Evolutionary conservation across 1,140 invertebrate genomes (phyloP).

Genomic region (Musca vetustissima): DNA sequence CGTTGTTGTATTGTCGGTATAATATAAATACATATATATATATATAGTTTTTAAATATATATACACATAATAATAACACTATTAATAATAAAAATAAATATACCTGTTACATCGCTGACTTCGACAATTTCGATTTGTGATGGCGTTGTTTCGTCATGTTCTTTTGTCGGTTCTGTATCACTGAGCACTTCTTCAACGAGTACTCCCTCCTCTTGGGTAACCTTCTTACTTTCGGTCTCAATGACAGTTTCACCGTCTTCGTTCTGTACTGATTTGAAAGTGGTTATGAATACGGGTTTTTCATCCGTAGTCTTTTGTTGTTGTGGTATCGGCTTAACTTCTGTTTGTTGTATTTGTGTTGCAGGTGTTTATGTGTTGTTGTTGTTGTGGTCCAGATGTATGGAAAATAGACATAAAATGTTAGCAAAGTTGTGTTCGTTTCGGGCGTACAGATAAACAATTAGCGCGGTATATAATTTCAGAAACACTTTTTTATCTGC

Average conservation of each 20-base stretch:
- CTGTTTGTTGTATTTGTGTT: conserved; percentile 18
- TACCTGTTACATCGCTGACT: conserved; percentile 52
- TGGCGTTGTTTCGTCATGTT: conserved; percentile 38
- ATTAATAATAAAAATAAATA: no score
- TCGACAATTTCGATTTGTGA: conserved; percentile 50
- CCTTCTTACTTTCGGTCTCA: conserved; percentile 49
- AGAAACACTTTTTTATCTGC: no score
- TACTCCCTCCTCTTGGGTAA: conserved; percentile 50
- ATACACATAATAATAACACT: no score
- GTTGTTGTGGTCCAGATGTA: not conserved
- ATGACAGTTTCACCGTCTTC: conserved; percentile 49
- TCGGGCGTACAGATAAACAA: not conserved
- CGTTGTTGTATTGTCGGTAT: no score
- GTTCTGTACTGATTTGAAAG: conserved; percentile 53
- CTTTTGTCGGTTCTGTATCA: conserved; percentile 49
- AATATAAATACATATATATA: no score
- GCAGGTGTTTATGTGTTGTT: conserved; percentile 28
- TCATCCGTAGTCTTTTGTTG: conserved; percentile 42
- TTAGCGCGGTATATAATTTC: not conserved
- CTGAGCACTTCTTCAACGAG: conserved; percentile 55
- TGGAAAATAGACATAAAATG: conserved; percentile 36
- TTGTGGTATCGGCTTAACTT: conserved; percentile 43
- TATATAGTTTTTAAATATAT: no score
- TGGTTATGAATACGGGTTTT: conserved; percentile 52
- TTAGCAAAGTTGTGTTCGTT: conserved; percentile 11